phyloP scores from a whole-genome alignment of 1,140 invertebrate genomes.

The Pseudoatta argentina region DNA sequence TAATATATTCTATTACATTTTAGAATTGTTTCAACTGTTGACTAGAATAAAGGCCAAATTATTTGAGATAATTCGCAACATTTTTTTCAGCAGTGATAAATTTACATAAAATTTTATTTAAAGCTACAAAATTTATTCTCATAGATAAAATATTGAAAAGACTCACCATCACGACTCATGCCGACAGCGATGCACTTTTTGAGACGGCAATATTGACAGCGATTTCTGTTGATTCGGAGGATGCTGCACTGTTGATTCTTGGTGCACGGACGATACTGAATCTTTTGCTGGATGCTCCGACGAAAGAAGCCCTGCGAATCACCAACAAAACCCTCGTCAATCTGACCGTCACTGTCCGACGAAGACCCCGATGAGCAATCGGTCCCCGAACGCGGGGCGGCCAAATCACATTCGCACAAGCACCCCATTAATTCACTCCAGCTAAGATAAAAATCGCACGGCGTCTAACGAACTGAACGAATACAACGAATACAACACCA shows the following conservation, averaged over 20 bases:
- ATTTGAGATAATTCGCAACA: neutral
- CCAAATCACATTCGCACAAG: slow-evolving; percentile 84
- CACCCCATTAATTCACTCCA: slow-evolving; percentile 84
- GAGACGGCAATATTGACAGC: slow-evolving; percentile 98
- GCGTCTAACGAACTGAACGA: slow-evolving; percentile 7
- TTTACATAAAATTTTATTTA: neutral
- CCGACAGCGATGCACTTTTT: slow-evolving; percentile 99
- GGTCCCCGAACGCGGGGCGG: slow-evolving; percentile 84
- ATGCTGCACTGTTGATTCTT: slow-evolving; percentile 99
- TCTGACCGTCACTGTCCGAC: slow-evolving; percentile 83
- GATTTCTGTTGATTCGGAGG: slow-evolving; percentile 97
- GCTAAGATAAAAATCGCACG: slow-evolving; percentile 26
- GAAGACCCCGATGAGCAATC: slow-evolving; percentile 83
- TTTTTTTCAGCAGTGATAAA: neutral
- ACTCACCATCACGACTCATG: slow-evolving; percentile 99
- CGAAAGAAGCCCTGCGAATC: slow-evolving; percentile 93
- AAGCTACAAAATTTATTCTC: neutral
- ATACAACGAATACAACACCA: neutral
- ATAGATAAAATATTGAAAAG: slow-evolving; percentile 18
- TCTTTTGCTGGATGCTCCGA: slow-evolving; percentile 98
- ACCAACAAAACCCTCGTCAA: slow-evolving; percentile 85
- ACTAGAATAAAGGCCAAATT: neutral
- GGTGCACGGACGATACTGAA: slow-evolving; percentile 98
- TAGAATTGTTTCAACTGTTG: neutral
- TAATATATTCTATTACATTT: neutral